A percentile compares a stretch with the other conserved stretches of the same genome.
These are phyloP conservation scores for Augochlora pura DNA, from an alignment of 1,140 invertebrate genomes.

Conservation along the genomic window DNA sequence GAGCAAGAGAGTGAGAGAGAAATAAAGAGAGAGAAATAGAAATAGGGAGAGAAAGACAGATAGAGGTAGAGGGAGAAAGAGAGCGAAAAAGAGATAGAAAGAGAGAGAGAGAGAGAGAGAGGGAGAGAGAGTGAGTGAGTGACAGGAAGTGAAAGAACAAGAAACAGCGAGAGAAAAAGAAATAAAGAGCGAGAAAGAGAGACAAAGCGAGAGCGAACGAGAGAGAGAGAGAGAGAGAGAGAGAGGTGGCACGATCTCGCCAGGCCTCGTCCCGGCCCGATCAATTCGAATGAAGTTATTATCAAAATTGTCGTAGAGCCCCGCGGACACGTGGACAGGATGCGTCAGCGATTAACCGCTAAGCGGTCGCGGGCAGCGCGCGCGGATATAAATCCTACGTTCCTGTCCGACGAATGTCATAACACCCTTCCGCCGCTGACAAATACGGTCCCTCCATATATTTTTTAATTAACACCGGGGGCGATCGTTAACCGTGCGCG, in stretches of 20 bases:
- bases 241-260: not conserved
- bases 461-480: slow-evolving; percentile 26
- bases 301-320: not conserved
- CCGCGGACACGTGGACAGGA: not conserved
- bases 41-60: too few relatives aligned
- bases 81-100: too few relatives aligned
- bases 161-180: too few relatives aligned
- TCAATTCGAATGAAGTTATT: slow-evolving; percentile 33
- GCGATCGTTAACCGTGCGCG: not conserved
- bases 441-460: slow-evolving; percentile 1
- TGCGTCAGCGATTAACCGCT: not conserved
- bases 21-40: too few relatives aligned
- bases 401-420: not conserved
- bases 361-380: not conserved
- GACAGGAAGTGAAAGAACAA: too few relatives aligned
- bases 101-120: too few relatives aligned
- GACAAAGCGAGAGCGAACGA: too few relatives aligned
- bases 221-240: too few relatives aligned
- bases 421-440: not conserved
- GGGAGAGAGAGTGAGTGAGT: too few relatives aligned
- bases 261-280: slow-evolving; percentile 14
- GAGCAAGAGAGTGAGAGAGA: too few relatives aligned
- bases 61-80: too few relatives aligned
- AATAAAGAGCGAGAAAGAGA: too few relatives aligned
- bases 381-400: slow-evolving; percentile 12